Evolutionary conservation across 2,888 invertebrate species (phyloP).

Genomic region (Bombyx huttoni): DNA sequence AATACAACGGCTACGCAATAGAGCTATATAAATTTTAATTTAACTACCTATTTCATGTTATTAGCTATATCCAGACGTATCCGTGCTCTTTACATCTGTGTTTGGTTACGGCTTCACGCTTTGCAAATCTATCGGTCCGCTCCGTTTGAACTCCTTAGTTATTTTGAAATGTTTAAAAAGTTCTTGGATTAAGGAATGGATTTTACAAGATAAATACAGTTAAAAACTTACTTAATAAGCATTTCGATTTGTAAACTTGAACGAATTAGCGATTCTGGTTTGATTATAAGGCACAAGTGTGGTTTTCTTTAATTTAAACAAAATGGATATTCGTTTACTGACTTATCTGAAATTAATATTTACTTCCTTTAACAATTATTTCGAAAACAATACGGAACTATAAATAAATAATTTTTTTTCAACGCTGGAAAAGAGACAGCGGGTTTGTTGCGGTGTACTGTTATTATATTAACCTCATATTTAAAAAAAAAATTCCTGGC

Average conservation of each 20-base stretch:
- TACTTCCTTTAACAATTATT: not conserved
- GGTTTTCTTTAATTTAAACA: too few species aligned
- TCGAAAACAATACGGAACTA: too few species aligned
- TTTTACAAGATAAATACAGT: slow-evolving; percentile 34
- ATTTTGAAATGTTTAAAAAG: slow-evolving; percentile 50
- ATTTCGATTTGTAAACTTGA: not conserved
- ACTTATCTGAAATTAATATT: not conserved
- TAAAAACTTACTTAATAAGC: slow-evolving; percentile 11
- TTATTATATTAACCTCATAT: not conserved
- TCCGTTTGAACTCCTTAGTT: slow-evolving; percentile 49
- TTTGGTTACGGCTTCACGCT: slow-evolving; percentile 49
- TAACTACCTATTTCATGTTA: too few species aligned
- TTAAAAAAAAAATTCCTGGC: not conserved
- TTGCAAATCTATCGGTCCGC: slow-evolving; percentile 40
- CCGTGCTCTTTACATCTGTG: slow-evolving; percentile 18
- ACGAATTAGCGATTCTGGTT: not conserved
- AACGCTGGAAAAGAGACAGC: too few species aligned
- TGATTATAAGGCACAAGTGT: not conserved
- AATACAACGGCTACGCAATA: too few species aligned
- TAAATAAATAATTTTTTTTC: too few species aligned
- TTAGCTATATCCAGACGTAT: slow-evolving; percentile 3
- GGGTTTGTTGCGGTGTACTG: not conserved
- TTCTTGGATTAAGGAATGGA: slow-evolving; percentile 37
- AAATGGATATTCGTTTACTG: not conserved
- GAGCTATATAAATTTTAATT: too few species aligned